Conservation (phyloP, 2,888 invertebrate genomes). For the Tenthredo amoena region DNA sequence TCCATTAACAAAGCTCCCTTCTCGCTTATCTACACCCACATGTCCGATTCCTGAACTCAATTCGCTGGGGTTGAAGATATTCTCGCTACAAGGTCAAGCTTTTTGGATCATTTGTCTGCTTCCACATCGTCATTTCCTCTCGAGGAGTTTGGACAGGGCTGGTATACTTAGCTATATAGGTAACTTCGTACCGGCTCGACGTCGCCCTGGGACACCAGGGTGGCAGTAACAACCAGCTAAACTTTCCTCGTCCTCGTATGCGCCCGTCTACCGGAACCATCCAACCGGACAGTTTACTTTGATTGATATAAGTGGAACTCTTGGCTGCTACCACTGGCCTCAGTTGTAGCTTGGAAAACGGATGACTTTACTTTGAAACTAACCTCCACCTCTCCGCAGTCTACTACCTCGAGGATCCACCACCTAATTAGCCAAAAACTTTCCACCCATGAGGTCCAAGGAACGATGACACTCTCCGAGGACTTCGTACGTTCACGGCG, state of each 20-base stretch:
- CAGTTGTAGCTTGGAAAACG: constrained; percentile 41
- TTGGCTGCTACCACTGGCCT: constrained; percentile 36
- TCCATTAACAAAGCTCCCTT: neutral
- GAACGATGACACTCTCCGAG: constrained; percentile 25
- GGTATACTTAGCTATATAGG: constrained; percentile 13
- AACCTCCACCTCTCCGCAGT: constrained; percentile 48
- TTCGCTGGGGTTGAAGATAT: neutral
- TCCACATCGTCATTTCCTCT: neutral
- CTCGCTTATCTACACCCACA: neutral
- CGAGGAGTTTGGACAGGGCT: constrained; percentile 3
- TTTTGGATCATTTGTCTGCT: constrained; percentile 1
- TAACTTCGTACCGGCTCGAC: constrained; percentile 25
- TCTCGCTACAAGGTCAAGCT: neutral
- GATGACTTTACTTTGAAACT: constrained; percentile 50
- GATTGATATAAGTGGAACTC: constrained; percentile 50
- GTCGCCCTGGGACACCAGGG: constrained; percentile 34
- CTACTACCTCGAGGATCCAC: constrained; percentile 53
- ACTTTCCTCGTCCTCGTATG: constrained; percentile 23
- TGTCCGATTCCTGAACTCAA: neutral
- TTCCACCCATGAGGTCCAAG: constrained; percentile 59
- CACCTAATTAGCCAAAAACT: constrained; percentile 69
- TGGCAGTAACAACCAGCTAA: constrained; percentile 35
- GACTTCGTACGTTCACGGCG: neutral
- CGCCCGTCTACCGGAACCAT: constrained; percentile 39
- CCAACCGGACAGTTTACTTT: constrained; percentile 51